A percentile compares a stretch with the other conserved stretches of the same genome.
Conservation (phyloP, 2,113 vertebrate species). For the Labrus mixtus region DNA sequence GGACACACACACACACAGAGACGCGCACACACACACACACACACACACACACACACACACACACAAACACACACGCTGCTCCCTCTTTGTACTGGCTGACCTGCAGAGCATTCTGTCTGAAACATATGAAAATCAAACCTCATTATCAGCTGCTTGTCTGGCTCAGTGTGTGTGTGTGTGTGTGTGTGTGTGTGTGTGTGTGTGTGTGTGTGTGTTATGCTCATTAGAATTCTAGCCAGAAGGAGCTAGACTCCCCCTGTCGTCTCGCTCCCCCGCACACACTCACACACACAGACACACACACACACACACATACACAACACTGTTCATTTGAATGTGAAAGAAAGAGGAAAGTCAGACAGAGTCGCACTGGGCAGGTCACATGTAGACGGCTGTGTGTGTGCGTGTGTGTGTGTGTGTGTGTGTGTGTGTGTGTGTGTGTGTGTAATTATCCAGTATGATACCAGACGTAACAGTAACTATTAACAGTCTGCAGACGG, state of each 20-base stretch:
- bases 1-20: no score
- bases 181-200: constrained; percentile 28
- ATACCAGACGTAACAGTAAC: constrained; percentile 61
- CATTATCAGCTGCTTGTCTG: constrained; percentile 81
- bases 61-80: constrained; percentile 47
- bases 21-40: not conserved
- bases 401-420: constrained; percentile 16
- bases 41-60: constrained; percentile 40
- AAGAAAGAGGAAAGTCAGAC: constrained; percentile 65
- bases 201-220: constrained; percentile 32
- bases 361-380: constrained; percentile 53
- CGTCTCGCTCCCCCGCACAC: constrained; percentile 57
- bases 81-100: constrained; percentile 60
- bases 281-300: constrained; percentile 49
- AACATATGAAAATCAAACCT: constrained; percentile 86
- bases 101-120: constrained; percentile 78
- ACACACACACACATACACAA: constrained; percentile 48
- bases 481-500: constrained; percentile 43
- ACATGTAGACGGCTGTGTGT: constrained; percentile 14
- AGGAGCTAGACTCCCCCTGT: constrained; percentile 68
- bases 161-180: constrained; percentile 1
- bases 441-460: constrained; percentile 43
- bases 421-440: constrained; percentile 7
- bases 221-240: constrained; percentile 74
- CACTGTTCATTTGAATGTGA: constrained; percentile 69